These are phyloP conservation scores for Cydia amplana DNA, from an alignment of 1,140 invertebrate species.

Conservation along the genomic window DNA sequence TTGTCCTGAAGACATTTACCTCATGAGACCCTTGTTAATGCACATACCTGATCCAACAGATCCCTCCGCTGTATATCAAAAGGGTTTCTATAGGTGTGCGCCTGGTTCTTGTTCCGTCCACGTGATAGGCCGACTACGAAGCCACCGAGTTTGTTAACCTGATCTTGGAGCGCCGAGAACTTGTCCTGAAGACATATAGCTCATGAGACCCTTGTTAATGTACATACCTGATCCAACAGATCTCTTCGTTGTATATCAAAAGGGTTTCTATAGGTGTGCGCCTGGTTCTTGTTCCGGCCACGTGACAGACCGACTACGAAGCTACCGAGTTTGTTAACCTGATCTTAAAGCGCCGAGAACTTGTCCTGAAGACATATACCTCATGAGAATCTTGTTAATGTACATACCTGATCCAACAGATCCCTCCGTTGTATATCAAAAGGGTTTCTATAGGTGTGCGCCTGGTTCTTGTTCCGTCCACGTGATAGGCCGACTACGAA, in stretches of 20 bases:
- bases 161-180: conserved; percentile 88
- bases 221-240: conserved; percentile 89
- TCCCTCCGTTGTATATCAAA: conserved; percentile 95
- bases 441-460: conserved; percentile 94
- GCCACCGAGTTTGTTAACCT: conserved; percentile 92
- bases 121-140: conserved; percentile 87
- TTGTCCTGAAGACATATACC: conserved; percentile 86
- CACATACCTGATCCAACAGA: conserved; percentile 89
- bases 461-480: conserved; percentile 80
- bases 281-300: conserved; percentile 80
- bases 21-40: background rate
- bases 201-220: background rate
- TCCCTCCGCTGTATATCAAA: conserved; percentile 95
- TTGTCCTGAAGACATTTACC: conserved; percentile 84
- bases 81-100: conserved; percentile 94
- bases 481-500: conserved; percentile 87
- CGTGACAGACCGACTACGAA: conserved; percentile 87
- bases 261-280: conserved; percentile 94
- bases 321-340: conserved; percentile 92
- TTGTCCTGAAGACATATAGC: conserved; percentile 86
- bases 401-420: conserved; percentile 89
- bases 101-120: conserved; percentile 80
- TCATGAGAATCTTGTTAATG: background rate
- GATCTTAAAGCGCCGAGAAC: conserved; percentile 88
- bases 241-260: conserved; percentile 95